Conservation (phyloP, 2,888 invertebrate genomes). For the Sipha maydis region DNA sequence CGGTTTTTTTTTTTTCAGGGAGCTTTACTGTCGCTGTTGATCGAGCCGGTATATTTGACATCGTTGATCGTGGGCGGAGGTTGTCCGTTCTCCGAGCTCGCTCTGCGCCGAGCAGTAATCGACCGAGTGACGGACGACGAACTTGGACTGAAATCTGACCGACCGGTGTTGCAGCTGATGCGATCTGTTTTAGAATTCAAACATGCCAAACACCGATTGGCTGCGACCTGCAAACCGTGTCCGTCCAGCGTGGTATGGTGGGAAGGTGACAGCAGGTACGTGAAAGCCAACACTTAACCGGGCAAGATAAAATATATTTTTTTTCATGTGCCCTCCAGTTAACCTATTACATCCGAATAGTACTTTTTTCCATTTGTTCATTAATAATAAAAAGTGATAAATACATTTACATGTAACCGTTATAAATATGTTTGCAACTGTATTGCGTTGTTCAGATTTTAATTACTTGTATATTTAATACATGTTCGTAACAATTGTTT, state of each 20-base stretch:
- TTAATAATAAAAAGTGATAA: too few species aligned
- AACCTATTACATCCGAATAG: too few species aligned
- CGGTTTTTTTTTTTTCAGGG: conserved; percentile 70
- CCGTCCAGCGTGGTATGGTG: conserved; percentile 62
- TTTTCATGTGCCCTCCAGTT: too few species aligned
- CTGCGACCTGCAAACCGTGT: conserved; percentile 28
- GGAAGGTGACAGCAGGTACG: conserved; percentile 4
- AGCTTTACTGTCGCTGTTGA: conserved; percentile 76
- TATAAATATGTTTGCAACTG: too few species aligned
- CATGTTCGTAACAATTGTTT: too few species aligned
- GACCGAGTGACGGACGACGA: conserved; percentile 65
- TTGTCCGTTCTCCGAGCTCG: conserved; percentile 72
- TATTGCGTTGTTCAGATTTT: too few species aligned
- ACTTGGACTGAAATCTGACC: neutral
- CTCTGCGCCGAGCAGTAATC: conserved; percentile 72
- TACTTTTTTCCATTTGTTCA: too few species aligned
- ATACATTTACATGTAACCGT: too few species aligned
- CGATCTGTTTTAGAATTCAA: conserved; percentile 63
- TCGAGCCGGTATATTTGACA: conserved; percentile 77
- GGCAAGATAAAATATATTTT: too few species aligned
- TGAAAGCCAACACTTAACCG: neutral
- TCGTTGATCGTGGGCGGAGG: conserved; percentile 78
- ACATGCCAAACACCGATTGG: conserved; percentile 39
- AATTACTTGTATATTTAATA: too few species aligned
- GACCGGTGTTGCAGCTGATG: neutral